Evolutionary conservation across 2,888 invertebrate genomes (phyloP).

Genomic region (Ptychoptera contaminata): DNA sequence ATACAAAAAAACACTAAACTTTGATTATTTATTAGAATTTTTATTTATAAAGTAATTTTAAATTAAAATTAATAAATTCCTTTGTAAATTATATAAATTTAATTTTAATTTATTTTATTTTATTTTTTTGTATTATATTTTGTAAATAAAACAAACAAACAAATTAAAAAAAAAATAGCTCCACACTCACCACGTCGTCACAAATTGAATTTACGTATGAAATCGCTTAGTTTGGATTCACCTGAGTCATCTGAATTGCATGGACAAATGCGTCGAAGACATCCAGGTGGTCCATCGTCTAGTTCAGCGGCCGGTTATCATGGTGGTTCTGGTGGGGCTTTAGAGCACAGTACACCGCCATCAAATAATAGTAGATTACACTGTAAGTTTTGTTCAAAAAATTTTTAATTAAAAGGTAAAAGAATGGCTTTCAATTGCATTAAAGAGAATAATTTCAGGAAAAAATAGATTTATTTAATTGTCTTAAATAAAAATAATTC

Average conservation of each 20-base stretch:
- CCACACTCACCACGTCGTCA: constrained; percentile 92
- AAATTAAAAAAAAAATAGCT: constrained; percentile 40
- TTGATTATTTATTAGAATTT: no score
- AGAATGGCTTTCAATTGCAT: constrained; percentile 6
- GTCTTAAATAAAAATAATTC: neutral
- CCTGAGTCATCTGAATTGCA: constrained; percentile 80
- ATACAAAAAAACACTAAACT: no score
- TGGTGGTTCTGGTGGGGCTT: constrained; percentile 30
- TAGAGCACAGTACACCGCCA: constrained; percentile 31
- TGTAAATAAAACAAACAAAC: neutral
- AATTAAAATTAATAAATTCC: neutral
- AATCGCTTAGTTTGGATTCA: constrained; percentile 91
- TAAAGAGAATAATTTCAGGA: neutral
- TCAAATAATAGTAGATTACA: constrained; percentile 42
- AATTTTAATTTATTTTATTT: constrained; percentile 1
- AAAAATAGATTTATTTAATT: constrained; percentile 1
- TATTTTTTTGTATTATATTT: constrained; percentile 1
- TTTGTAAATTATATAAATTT: neutral
- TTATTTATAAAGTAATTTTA: no score
- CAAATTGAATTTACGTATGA: constrained; percentile 94
- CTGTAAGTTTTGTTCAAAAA: constrained; percentile 35
- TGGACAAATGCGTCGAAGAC: constrained; percentile 53
- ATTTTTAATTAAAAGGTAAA: constrained; percentile 1
- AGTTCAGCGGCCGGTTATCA: constrained; percentile 17
- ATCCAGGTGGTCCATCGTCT: constrained; percentile 31